Conservation (phyloP, 2,888 invertebrate genomes). For the Thereva unica region DNA sequence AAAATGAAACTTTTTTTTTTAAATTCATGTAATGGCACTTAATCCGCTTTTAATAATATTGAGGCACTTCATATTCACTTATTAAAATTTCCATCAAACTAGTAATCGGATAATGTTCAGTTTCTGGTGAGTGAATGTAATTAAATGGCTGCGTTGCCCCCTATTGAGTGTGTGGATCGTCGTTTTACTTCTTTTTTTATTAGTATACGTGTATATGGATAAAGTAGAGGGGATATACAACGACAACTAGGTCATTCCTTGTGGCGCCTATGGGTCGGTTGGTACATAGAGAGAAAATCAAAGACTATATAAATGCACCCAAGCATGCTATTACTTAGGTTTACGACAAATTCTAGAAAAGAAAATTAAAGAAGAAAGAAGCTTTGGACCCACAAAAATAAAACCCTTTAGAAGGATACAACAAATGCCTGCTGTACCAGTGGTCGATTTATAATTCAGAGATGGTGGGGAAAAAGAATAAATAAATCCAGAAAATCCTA, state of each 20-base stretch:
- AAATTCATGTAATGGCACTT: no score
- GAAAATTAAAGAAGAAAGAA: not conserved
- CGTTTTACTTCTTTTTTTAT: no score
- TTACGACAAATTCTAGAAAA: slow-evolving; percentile 2
- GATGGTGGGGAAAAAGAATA: no score
- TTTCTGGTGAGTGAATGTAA: slow-evolving; percentile 12
- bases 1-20: no score
- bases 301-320: slow-evolving; percentile 23
- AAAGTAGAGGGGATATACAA: no score
- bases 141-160: not conserved
- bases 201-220: no score
- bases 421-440: no score
- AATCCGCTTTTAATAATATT: no score
- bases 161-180: not conserved
- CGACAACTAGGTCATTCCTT: slow-evolving; percentile 24
- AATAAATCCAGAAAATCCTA: no score
- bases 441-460: no score
- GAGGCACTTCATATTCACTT: slow-evolving; percentile 1
- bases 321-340: slow-evolving; percentile 27
- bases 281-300: slow-evolving; percentile 4
- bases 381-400: not conserved
- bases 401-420: no score
- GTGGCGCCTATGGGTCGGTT: slow-evolving; percentile 13
- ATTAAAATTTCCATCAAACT: slow-evolving; percentile 2
- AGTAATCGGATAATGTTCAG: slow-evolving; percentile 10